phyloP scores from a whole-genome alignment of 2,888 invertebrate genomes.

The Conus canariensis region DNA sequence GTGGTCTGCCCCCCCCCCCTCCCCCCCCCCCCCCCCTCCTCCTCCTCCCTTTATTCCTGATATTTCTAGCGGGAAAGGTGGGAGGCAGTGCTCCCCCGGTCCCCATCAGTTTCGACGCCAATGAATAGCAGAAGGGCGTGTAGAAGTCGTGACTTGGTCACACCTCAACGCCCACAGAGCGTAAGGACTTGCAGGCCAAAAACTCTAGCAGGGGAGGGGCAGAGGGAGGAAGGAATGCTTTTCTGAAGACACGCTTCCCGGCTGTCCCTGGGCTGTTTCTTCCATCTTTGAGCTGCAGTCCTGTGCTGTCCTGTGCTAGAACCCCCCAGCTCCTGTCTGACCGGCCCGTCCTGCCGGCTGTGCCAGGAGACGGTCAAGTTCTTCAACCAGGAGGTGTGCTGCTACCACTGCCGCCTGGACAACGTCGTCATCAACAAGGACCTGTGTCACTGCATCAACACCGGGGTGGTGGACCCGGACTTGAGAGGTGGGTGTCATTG shows the following conservation, averaged over 20 bases:
- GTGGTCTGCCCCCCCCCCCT: not conserved
- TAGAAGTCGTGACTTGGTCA: no score
- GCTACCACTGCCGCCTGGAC: constrained; percentile 39
- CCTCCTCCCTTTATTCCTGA: not conserved
- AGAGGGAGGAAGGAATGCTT: no score
- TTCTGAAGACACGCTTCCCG: no score
- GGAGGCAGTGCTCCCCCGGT: no score
- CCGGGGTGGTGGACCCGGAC: not conserved
- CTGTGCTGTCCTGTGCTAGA: not conserved
- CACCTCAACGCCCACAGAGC: no score
- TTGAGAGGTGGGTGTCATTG: not conserved
- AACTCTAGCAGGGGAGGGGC: no score
- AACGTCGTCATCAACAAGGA: constrained; percentile 35
- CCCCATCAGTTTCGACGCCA: no score
- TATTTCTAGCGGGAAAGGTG: no score
- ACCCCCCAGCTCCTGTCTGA: constrained; percentile 40
- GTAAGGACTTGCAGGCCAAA: no score
- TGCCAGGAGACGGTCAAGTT: constrained; percentile 37
- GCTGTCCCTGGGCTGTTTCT: no score
- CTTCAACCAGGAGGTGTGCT: constrained; percentile 27
- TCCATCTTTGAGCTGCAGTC: no score
- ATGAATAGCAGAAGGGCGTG: no score
- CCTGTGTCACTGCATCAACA: constrained; percentile 40
- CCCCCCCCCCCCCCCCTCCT: not conserved
- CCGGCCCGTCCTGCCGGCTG: constrained; percentile 25